These are phyloP conservation scores for Chymomyza costata DNA, from an alignment of 1,140 invertebrate genomes.

Conservation along the genomic window DNA sequence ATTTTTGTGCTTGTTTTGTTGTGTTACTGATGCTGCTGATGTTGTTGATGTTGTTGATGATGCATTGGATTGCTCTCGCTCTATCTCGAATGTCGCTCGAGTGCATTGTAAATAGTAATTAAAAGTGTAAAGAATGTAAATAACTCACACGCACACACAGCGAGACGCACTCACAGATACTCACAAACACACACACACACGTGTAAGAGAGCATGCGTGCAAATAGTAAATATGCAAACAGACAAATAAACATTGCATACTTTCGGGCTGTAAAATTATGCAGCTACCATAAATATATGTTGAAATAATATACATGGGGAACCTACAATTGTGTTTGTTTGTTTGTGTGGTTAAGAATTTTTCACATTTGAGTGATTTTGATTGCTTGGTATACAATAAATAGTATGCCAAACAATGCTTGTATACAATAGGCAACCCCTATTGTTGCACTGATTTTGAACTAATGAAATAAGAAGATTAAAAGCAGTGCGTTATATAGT, in stretches of 20 bases:
- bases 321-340: slow-evolving; percentile 7
- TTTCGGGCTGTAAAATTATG: slow-evolving; percentile 50
- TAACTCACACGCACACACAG: slow-evolving; percentile 25
- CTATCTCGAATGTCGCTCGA: slow-evolving; percentile 46
- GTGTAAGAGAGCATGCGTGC: slow-evolving; percentile 4
- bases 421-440: too few species aligned
- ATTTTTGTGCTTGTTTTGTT: slow-evolving; percentile 43
- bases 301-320: too few species aligned
- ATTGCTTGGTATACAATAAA: slow-evolving; percentile 25
- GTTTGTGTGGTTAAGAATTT: slow-evolving; percentile 22
- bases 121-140: slow-evolving; percentile 69
- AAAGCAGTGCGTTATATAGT: too few species aligned
- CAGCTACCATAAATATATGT: slow-evolving; percentile 44
- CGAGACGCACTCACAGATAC: not conserved
- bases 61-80: too few species aligned
- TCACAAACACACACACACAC: not conserved
- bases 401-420: too few species aligned
- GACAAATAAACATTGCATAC: slow-evolving; percentile 36
- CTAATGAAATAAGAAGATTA: too few species aligned
- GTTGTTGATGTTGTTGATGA: slow-evolving; percentile 22
- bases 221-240: slow-evolving; percentile 46
- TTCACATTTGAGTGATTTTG: slow-evolving; percentile 30
- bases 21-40: slow-evolving; percentile 33
- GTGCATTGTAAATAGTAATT: slow-evolving; percentile 69
- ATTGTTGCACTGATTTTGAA: too few species aligned